These are phyloP conservation scores for Acleris holmiana DNA, from an alignment of 2,888 invertebrate species.

Conservation along the genomic window DNA sequence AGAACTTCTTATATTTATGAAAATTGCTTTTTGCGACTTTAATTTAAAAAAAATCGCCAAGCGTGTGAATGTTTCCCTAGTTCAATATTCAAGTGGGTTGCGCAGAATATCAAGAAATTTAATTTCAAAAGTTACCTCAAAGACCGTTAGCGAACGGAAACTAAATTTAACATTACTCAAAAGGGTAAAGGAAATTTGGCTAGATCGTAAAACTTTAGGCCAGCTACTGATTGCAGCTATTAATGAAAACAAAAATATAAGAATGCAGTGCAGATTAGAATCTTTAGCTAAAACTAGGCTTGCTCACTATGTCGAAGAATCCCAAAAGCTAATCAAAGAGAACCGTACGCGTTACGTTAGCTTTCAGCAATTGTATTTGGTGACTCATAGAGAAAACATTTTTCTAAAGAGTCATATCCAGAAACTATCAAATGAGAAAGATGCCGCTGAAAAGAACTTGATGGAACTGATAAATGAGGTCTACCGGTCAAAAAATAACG, in stretches of 20 bases:
- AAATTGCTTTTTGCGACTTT: background rate
- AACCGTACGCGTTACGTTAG: constrained; percentile 60
- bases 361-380: constrained; percentile 68
- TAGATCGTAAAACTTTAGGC: constrained; percentile 62
- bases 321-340: constrained; percentile 64
- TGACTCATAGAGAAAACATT: constrained; percentile 69
- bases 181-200: constrained; percentile 60
- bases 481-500: constrained; percentile 62
- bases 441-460: constrained; percentile 61
- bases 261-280: constrained; percentile 63
- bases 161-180: constrained; percentile 56
- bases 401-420: constrained; percentile 62
- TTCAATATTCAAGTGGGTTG: constrained; percentile 41
- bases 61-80: constrained; percentile 41
- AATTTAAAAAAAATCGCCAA: constrained; percentile 49
- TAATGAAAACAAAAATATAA: constrained; percentile 67
- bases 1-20: constrained; percentile 32
- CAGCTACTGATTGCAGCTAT: constrained; percentile 62
- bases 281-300: constrained; percentile 64
- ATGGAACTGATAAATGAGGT: constrained; percentile 63
- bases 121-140: constrained; percentile 13
- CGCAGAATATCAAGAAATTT: constrained; percentile 41
- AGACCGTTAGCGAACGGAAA: constrained; percentile 39
- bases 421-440: constrained; percentile 63
- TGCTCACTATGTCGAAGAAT: constrained; percentile 57